Evolutionary conservation across 2,113 vertebrate species (phyloP), one percentile per base, ranked within the genome.

Genomic region (Pheucticus melanocephalus): DNA sequence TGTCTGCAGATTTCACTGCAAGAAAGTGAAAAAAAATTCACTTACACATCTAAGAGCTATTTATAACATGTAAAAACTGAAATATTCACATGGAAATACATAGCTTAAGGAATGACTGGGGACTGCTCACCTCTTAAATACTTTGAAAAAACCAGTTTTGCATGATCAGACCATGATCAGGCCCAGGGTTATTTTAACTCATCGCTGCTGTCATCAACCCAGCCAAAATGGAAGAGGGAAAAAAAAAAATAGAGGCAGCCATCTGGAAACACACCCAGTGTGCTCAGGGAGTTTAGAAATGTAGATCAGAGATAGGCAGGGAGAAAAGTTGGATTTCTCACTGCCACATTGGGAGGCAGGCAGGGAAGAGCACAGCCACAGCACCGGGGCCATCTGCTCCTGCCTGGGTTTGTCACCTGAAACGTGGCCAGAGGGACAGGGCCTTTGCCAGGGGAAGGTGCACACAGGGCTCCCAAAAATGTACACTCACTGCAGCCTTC

Each of bases 331-430:
- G 18, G 56, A 40, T 54, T 39, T 39, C 8, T 77, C 1, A 3
- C 31, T 22, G 12, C 3, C 0, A 0, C 50, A 31, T 47, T 40
- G 2, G 0, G 23, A 21, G 50, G 85, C 27, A 50, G 77, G 69
- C 86, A 66, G 86, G 69, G 45, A 88, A 75, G 69, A 63, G 78
- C 28, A 47, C 89, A 83, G 81, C 31, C 63, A 27, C 69, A 42
- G 44, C 44, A 69, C 53, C 71, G 9, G 31, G 64, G 57, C 92
- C 91, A 92, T 71, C 72, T 94, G 86, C 72, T 95, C 92, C 80
- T 15, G 61, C 70, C 69, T 15, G 19, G 20, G 5, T 72, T 30
- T 35, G 64, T 42, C 88, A 90, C 76, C 91, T 53, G 64, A 60
- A 59, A 51, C 3, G 1, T 0, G 21, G 88, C 90, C 92, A 90